These are phyloP conservation scores for Catharus minimus DNA, from an alignment of 2,113 vertebrate genomes.

Conservation along the genomic window DNA sequence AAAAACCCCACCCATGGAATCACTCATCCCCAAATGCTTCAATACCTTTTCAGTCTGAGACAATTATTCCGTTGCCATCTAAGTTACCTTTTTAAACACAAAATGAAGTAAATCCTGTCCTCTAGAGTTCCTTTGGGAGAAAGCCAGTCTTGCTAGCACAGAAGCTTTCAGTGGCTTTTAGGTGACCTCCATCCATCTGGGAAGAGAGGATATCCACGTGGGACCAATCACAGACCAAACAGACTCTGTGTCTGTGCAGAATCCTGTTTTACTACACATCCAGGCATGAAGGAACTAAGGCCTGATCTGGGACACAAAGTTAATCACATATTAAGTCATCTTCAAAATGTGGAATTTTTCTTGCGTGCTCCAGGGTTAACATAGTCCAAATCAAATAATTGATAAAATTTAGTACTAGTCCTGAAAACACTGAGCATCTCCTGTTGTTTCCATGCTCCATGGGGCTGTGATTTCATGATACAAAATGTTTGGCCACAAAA, in stretches of 20 bases:
- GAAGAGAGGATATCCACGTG: neutral
- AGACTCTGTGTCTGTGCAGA: neutral
- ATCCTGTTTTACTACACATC: neutral
- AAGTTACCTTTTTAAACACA: neutral
- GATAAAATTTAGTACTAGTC: neutral
- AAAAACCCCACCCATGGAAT: neutral
- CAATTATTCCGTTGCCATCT: neutral
- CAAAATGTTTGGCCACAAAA: neutral
- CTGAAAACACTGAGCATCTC: neutral
- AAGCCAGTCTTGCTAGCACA: neutral
- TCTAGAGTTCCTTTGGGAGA: neutral
- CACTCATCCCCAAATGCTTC: neutral
- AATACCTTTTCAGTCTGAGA: neutral
- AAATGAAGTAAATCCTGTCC: neutral
- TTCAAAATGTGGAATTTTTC: neutral
- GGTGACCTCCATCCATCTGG: neutral
- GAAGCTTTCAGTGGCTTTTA: neutral
- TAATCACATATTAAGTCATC: neutral
- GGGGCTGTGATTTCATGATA: neutral
- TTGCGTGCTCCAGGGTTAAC: neutral
- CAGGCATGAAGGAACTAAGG: neutral
- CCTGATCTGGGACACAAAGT: neutral
- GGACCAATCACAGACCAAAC: neutral
- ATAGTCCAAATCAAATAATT: neutral
- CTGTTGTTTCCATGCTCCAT: neutral